Base-by-base conservation (phyloP, 2,113 vertebrate species). In the Ctenodactylus gundi region DNA sequence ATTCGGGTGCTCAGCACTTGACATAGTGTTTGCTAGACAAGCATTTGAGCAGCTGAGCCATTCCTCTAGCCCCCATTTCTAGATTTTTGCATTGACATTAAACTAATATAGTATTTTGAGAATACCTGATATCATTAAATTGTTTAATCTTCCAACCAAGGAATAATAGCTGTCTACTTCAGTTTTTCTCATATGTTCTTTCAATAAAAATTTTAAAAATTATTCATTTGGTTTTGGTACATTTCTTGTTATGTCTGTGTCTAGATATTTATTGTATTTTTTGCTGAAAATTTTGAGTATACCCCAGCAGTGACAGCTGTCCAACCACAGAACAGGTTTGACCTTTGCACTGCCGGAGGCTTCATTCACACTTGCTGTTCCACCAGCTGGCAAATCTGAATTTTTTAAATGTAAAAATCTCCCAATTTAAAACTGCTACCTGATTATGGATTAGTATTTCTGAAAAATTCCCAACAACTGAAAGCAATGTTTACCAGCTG, bases 61-160 rank as follows among this genome's bases (percentile, higher is more conserved):
- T n/a, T n/a, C n/a, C n/a, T n/a, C n/a, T n/a, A n/a, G n/a, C n/a
- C n/a, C n/a, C n/a, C 29, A 86, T 62, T 88, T 82, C 85, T 85
- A 21, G 4, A 88, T 58, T 94, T 95, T 83, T 94, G 31, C 62
- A 44, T 72, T 90, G 29, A 44, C 41, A 85, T 82, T 76, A 91
- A 94, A 88, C 23, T n/a, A 94, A 21, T 39, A 44, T 0, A 67
- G 23, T 64, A 51, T 90, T 70, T 92, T 88, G 51, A 53, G 29
- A 89, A 75, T 31, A 27, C 12, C 18, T 85, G 17, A 78, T 76
- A 34, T 72, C 58, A 89, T 57, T 82, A 87, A 77, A 83, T 70
- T 58, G 76, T 44, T 87, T 87, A 34, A 55, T 57, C 25, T 76
- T 93, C 18, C 36, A 77, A 86, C 3, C 11, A 49, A 60, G 15